These are phyloP conservation scores for Thalpophila matura DNA, from an alignment of 2,888 invertebrate genomes.

Conservation along the genomic window DNA sequence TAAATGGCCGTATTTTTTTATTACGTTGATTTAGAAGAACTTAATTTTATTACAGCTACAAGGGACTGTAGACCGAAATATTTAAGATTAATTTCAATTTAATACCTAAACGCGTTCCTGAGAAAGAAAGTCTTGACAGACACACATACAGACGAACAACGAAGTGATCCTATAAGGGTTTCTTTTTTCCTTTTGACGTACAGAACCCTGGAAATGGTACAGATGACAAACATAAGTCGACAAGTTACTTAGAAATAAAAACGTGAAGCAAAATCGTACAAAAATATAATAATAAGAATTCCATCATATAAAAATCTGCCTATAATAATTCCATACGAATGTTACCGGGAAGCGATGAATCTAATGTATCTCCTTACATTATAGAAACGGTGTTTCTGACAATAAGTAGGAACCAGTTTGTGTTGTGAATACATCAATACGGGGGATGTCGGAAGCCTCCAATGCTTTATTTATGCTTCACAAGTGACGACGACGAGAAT, in stretches of 20 bases:
- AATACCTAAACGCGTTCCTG: no score
- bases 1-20: no score
- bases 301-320: slow-evolving; percentile 16
- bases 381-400: slow-evolving; percentile 72
- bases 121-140: no score
- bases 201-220: no score
- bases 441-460: slow-evolving; percentile 78
- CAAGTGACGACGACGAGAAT: slow-evolving; percentile 79
- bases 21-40: no score
- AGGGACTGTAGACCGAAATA: no score
- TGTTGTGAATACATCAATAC: slow-evolving; percentile 83
- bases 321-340: slow-evolving; percentile 38
- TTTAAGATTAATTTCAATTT: no score
- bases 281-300: slow-evolving; percentile 33
- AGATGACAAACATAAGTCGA: slow-evolving; percentile 7
- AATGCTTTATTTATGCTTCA: slow-evolving; percentile 82
- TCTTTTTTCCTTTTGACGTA: no score
- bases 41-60: no score
- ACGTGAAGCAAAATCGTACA: slow-evolving; percentile 7
- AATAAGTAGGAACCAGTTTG: slow-evolving; percentile 77
- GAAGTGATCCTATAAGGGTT: no score
- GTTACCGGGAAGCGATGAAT: slow-evolving; percentile 64
- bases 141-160: no score
- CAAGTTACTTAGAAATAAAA: slow-evolving; percentile 20
- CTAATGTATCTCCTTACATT: slow-evolving; percentile 65